Evolutionary conservation across 2,113 vertebrate species (phyloP), one percentile per base, ranked within the genome.

Genomic region (Addax nasomaculatus): DNA sequence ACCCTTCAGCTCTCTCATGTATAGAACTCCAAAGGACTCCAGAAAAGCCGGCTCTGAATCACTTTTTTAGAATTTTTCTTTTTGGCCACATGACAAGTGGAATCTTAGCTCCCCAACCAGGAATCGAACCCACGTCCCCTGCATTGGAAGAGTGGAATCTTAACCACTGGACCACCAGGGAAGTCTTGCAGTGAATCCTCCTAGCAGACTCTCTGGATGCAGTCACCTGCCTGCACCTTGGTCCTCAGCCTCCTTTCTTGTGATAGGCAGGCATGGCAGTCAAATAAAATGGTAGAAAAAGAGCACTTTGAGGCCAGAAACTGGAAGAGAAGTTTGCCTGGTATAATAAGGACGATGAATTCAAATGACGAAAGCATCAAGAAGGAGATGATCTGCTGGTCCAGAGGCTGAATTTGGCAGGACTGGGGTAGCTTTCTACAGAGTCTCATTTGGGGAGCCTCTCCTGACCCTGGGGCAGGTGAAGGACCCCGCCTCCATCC

Each of bases 1-100:
- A 21, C 29, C 13, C 11, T 0, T 5, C 1, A 55, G 23, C 17
- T 5, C 2, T 36, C n/a, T 23, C 3, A 33, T 7, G 58, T 6
- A 25, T 23, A 45, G 47, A 67, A 10, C 60, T 30, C 11, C 11
- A 14, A 0, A 3, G 9, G 2, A 12, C 36, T 5, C 39, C 64
- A 43, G 60, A 4, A 80, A 17, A 53, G 29, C 49, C 4, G 0
- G 76, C 27, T 45, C 27, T 79, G 76, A 47, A 30, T 79, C 43
- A 15, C 76, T 43, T 76, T 39, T 76, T 43, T 27, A 76, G 70
- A 73, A 76, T 7, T 43, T 73, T 76, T 43, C 39, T 43, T 76
- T 43, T 43, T 43, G 36, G 70, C 39, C 39, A 76, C 70, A 76
- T 43, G 70, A 43, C 70, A 76, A 76, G 39, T 27, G 39, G 39